Base-by-base conservation (phyloP, 2,888 invertebrate species). In the Dioctria rufipes region DNA sequence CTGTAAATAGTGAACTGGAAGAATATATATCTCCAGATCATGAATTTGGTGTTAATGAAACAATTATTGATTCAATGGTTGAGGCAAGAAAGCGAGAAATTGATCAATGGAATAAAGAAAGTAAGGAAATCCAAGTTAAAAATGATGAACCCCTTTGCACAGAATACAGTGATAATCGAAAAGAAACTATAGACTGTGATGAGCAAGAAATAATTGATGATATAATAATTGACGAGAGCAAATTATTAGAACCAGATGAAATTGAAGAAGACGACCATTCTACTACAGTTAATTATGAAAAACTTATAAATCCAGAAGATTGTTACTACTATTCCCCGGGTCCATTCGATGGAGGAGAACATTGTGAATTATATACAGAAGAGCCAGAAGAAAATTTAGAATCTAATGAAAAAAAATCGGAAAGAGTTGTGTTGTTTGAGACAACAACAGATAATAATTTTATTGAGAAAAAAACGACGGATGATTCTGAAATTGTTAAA, bases 21-120 rank as follows among this genome's bases (percentile, higher is more conserved):
- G 81, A 81, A 63, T 81, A 81, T 46, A 80, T 81, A 11, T 80
- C 81, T 37, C 80, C 81, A 49, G 81, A 81, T 4, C 77, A 71
- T 69, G 80, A 80, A 8, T 81, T 81, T 42, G 42, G 51, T 37
- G 80, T 80, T 5, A 63, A 81, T 51, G 81, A 81, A 63, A 81
- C 80, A 13, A 81, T 81, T 8, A 81, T 71, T 25, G 81, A 73
- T 3, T 46, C 81, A 13, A 80, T 80, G 5, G 75, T 75, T 9
- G 77, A 81, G 39, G 69, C 75, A 9, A 43, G 58, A 46, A 46
- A 81, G 3, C 46, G 60, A 5, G 66, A 75, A 51, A 78, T 49
- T 37, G 37, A 71, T 5, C 71, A 60, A 54, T 63, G 37, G 80
- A 63, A 63, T n/a, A 54, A 58, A n/a, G 43, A 75, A 43, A 42